phyloP scores from a whole-genome alignment of 2,113 vertebrate species.

The Nipponia nippon region DNA sequence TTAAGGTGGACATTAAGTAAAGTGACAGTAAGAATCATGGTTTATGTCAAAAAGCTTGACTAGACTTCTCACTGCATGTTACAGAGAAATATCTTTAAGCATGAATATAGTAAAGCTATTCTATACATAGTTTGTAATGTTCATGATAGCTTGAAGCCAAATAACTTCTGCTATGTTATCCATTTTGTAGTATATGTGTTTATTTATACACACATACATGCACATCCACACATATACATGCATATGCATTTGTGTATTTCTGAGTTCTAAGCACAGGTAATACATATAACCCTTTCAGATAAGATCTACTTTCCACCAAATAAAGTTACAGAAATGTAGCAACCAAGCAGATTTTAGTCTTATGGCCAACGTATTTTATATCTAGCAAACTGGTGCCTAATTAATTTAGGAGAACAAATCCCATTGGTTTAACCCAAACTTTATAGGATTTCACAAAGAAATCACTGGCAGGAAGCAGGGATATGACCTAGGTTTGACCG shows the following conservation, averaged over 20 bases:
- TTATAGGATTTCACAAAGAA: neutral
- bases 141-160: neutral
- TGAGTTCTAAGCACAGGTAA: neutral
- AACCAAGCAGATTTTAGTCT: neutral
- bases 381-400: neutral
- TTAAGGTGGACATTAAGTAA: neutral
- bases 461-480: neutral
- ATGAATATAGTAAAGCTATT: neutral
- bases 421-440: neutral
- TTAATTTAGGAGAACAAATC: neutral
- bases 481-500: neutral
- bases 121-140: neutral
- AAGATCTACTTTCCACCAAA: neutral
- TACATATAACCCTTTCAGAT: neutral
- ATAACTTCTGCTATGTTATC: neutral
- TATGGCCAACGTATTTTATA: neutral
- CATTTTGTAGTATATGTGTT: neutral
- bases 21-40: neutral
- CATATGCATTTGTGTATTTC: neutral
- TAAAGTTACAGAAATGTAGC: neutral
- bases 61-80: neutral
- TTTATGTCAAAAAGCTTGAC: neutral
- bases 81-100: neutral
- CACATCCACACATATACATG: too few species aligned
- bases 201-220: neutral